Percentiles rank a stretch among this genome's conserved stretches.
Conservation (phyloP, 2,113 vertebrate species). For the Phyllopteryx taeniolatus region DNA sequence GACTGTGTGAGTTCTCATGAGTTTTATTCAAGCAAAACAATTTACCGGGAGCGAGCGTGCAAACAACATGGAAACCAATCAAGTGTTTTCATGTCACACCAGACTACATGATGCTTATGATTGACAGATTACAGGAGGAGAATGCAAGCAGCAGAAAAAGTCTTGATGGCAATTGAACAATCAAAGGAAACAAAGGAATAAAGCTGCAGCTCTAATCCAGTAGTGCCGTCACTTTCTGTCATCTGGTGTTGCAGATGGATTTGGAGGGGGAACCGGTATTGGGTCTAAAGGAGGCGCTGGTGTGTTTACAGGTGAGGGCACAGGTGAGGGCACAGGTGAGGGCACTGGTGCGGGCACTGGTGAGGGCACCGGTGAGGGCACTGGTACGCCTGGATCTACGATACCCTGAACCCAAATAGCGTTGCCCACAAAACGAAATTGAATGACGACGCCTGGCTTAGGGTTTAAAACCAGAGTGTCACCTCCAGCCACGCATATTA, state of each 20-base stretch:
- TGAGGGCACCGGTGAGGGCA: too few relatives aligned
- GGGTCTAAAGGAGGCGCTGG: too few relatives aligned
- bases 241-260: not conserved
- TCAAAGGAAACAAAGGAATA: not conserved
- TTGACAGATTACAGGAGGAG: not conserved
- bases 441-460: not conserved
- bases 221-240: not conserved
- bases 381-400: too few relatives aligned
- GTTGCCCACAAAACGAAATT: not conserved
- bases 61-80: not conserved
- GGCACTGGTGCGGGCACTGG: too few relatives aligned
- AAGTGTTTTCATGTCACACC: not conserved
- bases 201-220: not conserved
- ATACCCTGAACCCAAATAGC: not conserved
- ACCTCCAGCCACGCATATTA: fast-evolving
- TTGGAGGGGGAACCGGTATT: too few relatives aligned
- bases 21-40: not conserved
- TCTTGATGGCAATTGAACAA: not conserved
- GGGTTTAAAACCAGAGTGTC: not conserved
- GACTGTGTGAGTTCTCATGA: not conserved
- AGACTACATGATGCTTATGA: not conserved
- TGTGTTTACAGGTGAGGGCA: too few relatives aligned
- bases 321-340: too few relatives aligned
- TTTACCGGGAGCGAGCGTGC: not conserved
- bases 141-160: not conserved